phyloP scores from a whole-genome alignment of 2,888 invertebrate species.

The Drosophila basisetae region DNA sequence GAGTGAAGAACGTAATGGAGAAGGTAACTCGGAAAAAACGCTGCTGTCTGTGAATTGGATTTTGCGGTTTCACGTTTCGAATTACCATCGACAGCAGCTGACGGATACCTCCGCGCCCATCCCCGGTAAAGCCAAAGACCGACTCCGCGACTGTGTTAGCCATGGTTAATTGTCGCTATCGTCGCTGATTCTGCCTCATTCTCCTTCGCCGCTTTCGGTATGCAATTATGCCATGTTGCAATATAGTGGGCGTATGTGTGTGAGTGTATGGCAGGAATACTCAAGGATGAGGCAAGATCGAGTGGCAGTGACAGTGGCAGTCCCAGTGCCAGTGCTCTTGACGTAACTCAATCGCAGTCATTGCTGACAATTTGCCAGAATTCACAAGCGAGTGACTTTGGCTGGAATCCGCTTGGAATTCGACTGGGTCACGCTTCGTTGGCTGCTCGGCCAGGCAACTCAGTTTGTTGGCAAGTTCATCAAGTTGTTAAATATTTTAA shows the following conservation, averaged over 20 bases:
- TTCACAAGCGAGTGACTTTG: constrained; percentile 58
- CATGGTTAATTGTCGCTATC: constrained; percentile 79
- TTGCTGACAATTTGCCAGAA: constrained; percentile 67
- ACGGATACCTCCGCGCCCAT: constrained; percentile 22
- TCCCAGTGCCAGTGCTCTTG: constrained; percentile 24
- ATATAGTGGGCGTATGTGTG: constrained; percentile 53
- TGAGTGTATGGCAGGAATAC: constrained; percentile 2
- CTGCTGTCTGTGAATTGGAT: constrained; percentile 80
- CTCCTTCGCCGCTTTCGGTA: constrained; percentile 10
- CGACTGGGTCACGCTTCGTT: constrained; percentile 67
- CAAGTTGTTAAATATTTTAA: constrained; percentile 66
- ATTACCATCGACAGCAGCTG: constrained; percentile 79
- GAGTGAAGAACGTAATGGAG: constrained; percentile 42
- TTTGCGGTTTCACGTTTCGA: constrained; percentile 81
- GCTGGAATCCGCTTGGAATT: constrained; percentile 64
- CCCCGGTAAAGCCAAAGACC: neutral
- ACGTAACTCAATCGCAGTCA: constrained; percentile 62
- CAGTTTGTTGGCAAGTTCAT: constrained; percentile 60
- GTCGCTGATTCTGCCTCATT: constrained; percentile 38
- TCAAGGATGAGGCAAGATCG: constrained; percentile 20
- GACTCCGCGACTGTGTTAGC: constrained; percentile 64
- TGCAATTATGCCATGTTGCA: constrained; percentile 70
- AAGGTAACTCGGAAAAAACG: constrained; percentile 36
- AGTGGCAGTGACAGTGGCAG: neutral
- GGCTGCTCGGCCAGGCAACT: constrained; percentile 36